Percentiles rank a stretch among this genome's conserved stretches.
Evolutionary conservation across 2,888 invertebrate species (phyloP).

Genomic region (Capitulum mitella): DNA sequence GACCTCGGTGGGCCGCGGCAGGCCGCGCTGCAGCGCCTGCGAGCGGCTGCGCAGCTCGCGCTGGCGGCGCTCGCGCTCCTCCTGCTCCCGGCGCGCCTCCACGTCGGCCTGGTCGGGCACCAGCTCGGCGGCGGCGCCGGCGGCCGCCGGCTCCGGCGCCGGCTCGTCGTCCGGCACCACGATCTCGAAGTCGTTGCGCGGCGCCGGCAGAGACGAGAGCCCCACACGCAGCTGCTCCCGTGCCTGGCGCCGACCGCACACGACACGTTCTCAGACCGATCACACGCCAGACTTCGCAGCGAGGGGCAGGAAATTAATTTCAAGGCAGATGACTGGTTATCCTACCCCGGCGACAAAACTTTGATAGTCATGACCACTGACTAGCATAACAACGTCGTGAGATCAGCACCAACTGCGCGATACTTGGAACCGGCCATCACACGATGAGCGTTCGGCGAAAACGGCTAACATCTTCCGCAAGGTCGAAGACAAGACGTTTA

Average conservation of each 20-base stretch:
- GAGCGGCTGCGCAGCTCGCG: slow-evolving; percentile 68
- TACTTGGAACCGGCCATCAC: no score
- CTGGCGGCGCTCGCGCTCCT: slow-evolving; percentile 41
- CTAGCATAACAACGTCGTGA: no score
- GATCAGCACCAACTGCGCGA: no score
- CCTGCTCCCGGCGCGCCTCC: slow-evolving; percentile 29
- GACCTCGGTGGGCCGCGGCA: slow-evolving; percentile 78
- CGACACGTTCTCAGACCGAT: no score
- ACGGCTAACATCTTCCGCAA: no score
- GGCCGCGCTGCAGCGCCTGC: slow-evolving; percentile 71
- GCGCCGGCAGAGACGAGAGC: slow-evolving; percentile 72
- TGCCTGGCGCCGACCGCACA: slow-evolving; percentile 43
- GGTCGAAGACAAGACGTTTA: no score
- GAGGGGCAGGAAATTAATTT: no score
- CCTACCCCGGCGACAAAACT: no score
- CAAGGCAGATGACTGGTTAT: no score
- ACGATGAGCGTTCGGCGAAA: no score
- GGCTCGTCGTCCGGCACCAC: slow-evolving; percentile 64
- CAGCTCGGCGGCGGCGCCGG: slow-evolving; percentile 39
- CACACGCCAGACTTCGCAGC: no score
- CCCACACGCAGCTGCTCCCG: slow-evolving; percentile 69
- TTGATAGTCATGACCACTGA: no score
- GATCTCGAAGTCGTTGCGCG: slow-evolving; percentile 97
- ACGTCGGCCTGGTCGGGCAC: slow-evolving; percentile 69
- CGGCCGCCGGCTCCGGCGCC: slow-evolving; percentile 42